Evolutionary conservation across 1,140 invertebrate species (phyloP).

Genomic region (Drosophila ficusphila): DNA sequence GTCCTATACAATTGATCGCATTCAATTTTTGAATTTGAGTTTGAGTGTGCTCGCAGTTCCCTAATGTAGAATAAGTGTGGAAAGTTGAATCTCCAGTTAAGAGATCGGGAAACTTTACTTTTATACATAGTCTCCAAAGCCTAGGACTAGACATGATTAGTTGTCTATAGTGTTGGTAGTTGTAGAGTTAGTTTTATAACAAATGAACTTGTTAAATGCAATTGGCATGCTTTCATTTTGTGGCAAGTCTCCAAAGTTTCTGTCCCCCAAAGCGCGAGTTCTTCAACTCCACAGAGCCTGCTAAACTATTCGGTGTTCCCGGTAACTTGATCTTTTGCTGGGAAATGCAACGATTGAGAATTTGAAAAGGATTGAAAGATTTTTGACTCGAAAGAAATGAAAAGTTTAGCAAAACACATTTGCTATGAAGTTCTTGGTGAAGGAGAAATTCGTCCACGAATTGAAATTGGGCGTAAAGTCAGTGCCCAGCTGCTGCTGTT

Average conservation of each 20-base stretch:
- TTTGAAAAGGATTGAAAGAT: constrained; percentile 36
- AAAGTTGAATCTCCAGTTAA: constrained; percentile 25
- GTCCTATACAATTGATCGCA: constrained; percentile 36
- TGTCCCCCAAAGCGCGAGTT: constrained; percentile 11
- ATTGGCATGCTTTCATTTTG: constrained; percentile 50
- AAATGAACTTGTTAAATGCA: constrained; percentile 56
- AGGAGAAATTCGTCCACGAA: constrained; percentile 84
- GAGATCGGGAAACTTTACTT: constrained; percentile 45
- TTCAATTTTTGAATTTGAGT: constrained; percentile 22
- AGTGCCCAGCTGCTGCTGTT: constrained; percentile 19
- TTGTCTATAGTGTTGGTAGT: constrained; percentile 41
- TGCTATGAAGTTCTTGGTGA: constrained; percentile 83
- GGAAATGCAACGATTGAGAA: constrained; percentile 42
- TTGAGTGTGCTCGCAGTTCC: constrained; percentile 28
- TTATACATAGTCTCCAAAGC: constrained; percentile 53
- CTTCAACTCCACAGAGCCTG: background rate
- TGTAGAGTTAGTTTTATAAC: constrained; percentile 40
- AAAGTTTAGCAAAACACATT: constrained; percentile 81
- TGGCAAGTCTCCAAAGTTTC: constrained; percentile 48
- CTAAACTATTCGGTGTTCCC: constrained; percentile 21
- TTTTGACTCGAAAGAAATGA: background rate
- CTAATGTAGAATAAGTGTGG: constrained; percentile 28
- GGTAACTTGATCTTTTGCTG: constrained; percentile 44
- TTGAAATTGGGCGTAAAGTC: constrained; percentile 77
- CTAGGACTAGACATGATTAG: constrained; percentile 55